Percentiles rank a stretch among this genome's conserved stretches.
These are phyloP conservation scores for Pristionchus arcanus DNA, from an alignment of 2,888 invertebrate genomes.

Conservation along the genomic window DNA sequence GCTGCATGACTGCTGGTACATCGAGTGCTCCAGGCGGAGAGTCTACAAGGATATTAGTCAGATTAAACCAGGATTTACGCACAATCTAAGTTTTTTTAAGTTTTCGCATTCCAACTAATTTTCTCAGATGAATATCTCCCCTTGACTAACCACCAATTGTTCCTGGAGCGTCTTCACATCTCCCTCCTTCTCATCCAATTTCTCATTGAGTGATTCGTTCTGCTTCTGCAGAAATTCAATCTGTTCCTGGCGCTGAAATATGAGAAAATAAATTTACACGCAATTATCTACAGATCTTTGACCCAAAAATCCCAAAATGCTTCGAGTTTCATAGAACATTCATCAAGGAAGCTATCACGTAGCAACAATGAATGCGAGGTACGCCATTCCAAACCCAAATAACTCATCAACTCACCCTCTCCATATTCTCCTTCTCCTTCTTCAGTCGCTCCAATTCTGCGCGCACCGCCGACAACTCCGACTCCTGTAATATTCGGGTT, in stretches of 20 bases:
- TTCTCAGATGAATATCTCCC: not conserved
- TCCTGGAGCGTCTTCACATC: conserved; percentile 63
- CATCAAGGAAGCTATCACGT: no score
- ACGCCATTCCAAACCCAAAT: not conserved
- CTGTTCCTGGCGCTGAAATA: conserved; percentile 55
- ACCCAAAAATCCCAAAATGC: not conserved
- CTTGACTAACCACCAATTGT: conserved; percentile 57
- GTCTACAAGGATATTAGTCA: conserved; percentile 44
- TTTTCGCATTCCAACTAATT: no score
- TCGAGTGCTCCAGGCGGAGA: conserved; percentile 62
- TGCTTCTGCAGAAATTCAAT: conserved; percentile 64
- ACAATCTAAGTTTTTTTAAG: no score
- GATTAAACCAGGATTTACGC: no score
- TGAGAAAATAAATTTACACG: not conserved
- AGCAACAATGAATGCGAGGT: not conserved
- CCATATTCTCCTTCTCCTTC: conserved; percentile 48
- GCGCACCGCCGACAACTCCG: conserved; percentile 35
- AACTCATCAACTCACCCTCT: not conserved
- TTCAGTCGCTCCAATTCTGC: conserved; percentile 11
- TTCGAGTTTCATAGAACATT: no score
- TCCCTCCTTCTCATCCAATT: conserved; percentile 64
- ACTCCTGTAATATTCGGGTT: conserved; percentile 19
- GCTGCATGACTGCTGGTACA: conserved; percentile 68
- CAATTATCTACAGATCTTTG: not conserved
- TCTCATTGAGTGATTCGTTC: conserved; percentile 64